Evolutionary conservation across 1,140 invertebrate species (phyloP).

Genomic region (Drosophila arawakana): DNA sequence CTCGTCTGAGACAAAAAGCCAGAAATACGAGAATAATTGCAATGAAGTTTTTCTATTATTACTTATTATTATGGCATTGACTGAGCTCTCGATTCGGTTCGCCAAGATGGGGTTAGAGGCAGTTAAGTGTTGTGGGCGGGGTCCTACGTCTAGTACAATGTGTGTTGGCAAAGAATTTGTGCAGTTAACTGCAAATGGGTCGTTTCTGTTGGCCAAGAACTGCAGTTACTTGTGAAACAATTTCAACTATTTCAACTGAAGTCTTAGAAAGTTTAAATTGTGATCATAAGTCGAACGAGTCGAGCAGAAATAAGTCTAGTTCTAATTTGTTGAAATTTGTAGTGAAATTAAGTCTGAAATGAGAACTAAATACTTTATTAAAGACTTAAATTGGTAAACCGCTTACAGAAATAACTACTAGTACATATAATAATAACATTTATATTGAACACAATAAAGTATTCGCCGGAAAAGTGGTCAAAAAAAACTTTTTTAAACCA

Average conservation of each 20-base stretch:
- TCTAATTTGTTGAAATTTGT: too few species aligned
- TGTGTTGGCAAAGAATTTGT: slow-evolving; percentile 36
- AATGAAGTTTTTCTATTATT: slow-evolving; percentile 44
- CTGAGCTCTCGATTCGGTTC: slow-evolving; percentile 24
- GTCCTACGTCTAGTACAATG: neutral
- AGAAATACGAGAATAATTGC: slow-evolving; percentile 56
- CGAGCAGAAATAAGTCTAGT: neutral
- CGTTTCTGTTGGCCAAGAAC: slow-evolving; percentile 29
- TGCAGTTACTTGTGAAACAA: slow-evolving; percentile 17
- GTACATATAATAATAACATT: too few species aligned
- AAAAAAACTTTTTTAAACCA: too few species aligned
- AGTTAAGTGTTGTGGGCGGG: neutral
- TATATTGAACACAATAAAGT: too few species aligned
- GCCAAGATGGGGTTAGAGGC: neutral
- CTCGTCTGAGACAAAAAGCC: slow-evolving; percentile 24
- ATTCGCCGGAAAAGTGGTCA: too few species aligned
- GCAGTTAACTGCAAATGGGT: slow-evolving; percentile 38
- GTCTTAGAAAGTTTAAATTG: slow-evolving; percentile 8
- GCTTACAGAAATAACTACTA: too few species aligned
- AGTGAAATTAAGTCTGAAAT: too few species aligned
- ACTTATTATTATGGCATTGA: slow-evolving; percentile 43
- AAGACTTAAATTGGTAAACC: too few species aligned
- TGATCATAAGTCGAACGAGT: slow-evolving; percentile 1
- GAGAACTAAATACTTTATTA: too few species aligned
- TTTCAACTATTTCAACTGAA: slow-evolving; percentile 4